Evolutionary conservation across 2,797 vertebrate genomes (phyloP).

Genomic region (Heteromormyrus szaboi): DNA sequence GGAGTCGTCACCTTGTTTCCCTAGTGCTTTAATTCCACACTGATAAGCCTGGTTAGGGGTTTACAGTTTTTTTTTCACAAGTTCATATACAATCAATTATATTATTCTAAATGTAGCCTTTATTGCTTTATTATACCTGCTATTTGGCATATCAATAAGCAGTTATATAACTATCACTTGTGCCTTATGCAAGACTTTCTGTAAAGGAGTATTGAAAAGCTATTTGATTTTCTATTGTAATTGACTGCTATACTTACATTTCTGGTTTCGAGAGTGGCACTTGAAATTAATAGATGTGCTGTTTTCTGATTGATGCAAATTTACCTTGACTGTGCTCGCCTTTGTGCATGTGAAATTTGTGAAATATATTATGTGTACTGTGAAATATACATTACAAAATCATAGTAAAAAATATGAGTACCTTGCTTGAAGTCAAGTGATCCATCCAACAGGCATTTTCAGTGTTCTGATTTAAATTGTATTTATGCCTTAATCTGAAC

Average conservation of each 20-base stretch:
- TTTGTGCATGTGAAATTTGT: not conserved
- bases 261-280: not conserved
- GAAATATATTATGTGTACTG: not conserved
- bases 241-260: not conserved
- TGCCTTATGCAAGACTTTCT: not conserved
- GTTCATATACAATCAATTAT: not conserved
- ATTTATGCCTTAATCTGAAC: not conserved
- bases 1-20: too few relatives aligned
- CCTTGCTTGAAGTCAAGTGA: not conserved
- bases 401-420: not conserved
- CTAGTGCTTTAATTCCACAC: too few relatives aligned
- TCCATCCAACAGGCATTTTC: not conserved
- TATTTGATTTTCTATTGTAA: not conserved
- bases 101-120: not conserved
- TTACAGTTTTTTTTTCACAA: too few relatives aligned
- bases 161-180: not conserved
- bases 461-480: not conserved
- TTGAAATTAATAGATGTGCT: not conserved
- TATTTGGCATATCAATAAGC: not conserved
- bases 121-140: not conserved
- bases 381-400: not conserved
- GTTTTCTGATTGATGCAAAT: not conserved
- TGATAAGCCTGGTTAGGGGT: too few relatives aligned
- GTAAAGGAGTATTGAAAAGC: not conserved
- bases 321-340: not conserved